Base-by-base conservation (phyloP, 2,888 invertebrate genomes). In the Spodoptera littoralis region DNA sequence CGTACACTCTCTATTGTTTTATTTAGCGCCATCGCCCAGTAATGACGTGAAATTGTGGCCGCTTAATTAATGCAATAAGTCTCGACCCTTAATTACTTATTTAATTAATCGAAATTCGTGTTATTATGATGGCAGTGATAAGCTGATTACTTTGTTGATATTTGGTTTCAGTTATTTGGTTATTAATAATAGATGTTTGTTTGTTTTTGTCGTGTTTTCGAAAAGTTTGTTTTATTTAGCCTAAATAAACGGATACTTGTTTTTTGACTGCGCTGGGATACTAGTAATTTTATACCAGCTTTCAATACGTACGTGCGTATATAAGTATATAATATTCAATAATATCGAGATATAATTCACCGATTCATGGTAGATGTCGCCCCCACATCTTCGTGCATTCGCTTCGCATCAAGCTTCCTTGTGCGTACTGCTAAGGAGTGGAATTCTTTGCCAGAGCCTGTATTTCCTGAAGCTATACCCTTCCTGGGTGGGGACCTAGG, bases 1-100 rank as follows among this genome's bases (percentile, higher is more conserved):
- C 41, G 52, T 48, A 62, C 30, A 70, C 50, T 47, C 56, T 54
- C 48, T 56, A 65, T 69, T 67, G 69, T 74, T 70, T 68, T 70
- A 78, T 74, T 78, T 67, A 60, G 54, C 58, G 53, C 49, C 65
- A 59, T 58, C 67, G 41, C 54, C 57, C 64, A 59, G 59, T 67
- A 77, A 69, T 60, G 60, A 65, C 49, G 60, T 69, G 68, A 48
- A 75, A 73, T 61, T 62, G 58, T 54, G 50, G 63, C 30, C 49
- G 51, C 41, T 66, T 73, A 68, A 77, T 77, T 77, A 75, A 59
- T 58, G 65, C 53, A 59, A 73, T 70, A 59, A 60, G 73, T 68
- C 66, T 63, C 41, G 41, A 46, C 43, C 59, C 56, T 52, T 70
- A 62, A 72, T 68, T 68, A 55, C 46, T 30, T 67, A 57, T 60